These are phyloP conservation scores for Hypothenemus hampei DNA, from an alignment of 1,140 invertebrate genomes.

Conservation along the genomic window DNA sequence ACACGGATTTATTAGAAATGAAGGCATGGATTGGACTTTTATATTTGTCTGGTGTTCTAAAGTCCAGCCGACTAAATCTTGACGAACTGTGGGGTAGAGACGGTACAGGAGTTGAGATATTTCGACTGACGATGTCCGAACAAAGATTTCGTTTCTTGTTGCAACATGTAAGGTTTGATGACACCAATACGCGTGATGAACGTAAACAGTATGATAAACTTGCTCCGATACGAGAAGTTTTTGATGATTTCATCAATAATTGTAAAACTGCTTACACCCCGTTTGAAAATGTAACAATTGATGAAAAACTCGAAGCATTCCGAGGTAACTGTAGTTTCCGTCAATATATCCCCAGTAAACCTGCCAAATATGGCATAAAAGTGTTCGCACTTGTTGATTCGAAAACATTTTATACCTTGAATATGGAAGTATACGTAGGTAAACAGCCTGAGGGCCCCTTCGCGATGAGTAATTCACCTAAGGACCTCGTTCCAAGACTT, in stretches of 20 bases:
- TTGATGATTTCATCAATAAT: constrained; percentile 39
- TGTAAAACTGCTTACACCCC: constrained; percentile 41
- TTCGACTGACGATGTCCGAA: constrained; percentile 33
- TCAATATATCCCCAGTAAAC: constrained; percentile 44
- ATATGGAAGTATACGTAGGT: constrained; percentile 37
- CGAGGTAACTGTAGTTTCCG: constrained; percentile 44
- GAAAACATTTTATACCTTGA: constrained; percentile 32
- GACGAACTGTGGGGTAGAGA: constrained; percentile 38
- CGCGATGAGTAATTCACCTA: constrained; percentile 25
- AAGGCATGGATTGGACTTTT: constrained; percentile 26
- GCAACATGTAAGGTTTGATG: constrained; percentile 37
- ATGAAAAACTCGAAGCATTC: constrained; percentile 46
- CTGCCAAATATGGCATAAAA: constrained; percentile 43
- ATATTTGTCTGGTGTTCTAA: constrained; percentile 33
- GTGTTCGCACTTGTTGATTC: constrained; percentile 33
- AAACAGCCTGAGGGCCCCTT: constrained; percentile 34
- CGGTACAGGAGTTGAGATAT: constrained; percentile 31
- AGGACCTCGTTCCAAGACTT: constrained; percentile 35
- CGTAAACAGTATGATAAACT: constrained; percentile 35
- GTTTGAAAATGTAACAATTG: constrained; percentile 42
- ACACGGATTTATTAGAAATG: no score
- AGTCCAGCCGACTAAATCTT: constrained; percentile 31
- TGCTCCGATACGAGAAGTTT: constrained; percentile 42
- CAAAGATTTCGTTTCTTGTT: constrained; percentile 38
- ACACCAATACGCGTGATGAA: constrained; percentile 34